Evolutionary conservation across 1,140 invertebrate genomes (phyloP), one percentile per base, ranked within the genome.

Genomic region (Drosophila fuyamai): DNA sequence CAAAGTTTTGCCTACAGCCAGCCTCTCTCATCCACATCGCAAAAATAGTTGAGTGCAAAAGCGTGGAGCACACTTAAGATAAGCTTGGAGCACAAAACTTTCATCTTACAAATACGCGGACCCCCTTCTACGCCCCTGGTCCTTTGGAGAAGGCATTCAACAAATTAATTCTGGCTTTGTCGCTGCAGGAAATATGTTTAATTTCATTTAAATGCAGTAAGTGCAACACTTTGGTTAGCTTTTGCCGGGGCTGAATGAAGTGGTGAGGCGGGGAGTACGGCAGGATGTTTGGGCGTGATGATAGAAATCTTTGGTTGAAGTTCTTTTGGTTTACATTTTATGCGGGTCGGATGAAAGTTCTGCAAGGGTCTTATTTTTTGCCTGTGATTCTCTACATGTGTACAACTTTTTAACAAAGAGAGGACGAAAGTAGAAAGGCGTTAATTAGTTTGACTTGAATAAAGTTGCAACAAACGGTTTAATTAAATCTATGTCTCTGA

Each of bases 161-260:
- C 83, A 86, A 89, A 86, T 86, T 86, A 86, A 86, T 86, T 86
- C 83, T 82, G 81, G 77, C 68, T 72, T 73, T 86, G 79, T 81
- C 54, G 83, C 83, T 86, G 72, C 83, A 86, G 83, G 83, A 86
- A 86, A 88, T 88, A 86, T 86, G 79, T 86, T 86, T 86, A 86
- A 88, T 86, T 86, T 83, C 79, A 86, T 86, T 86, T 86, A 86
- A 86, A 86, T 89, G 83, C 81, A 79, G 79, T 83, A 86, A 86
- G 83, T 86, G 83, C 83, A 86, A 88, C 84, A 83, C 83, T 86
- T 86, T 88, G 83, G 83, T 88, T 88, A 71, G 82, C 79, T 76
- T 54, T 68, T 32, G 27, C 58, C 44, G 18, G 53, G 38, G 29
- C 57, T 59, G 35, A 57, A 71, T 46, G 63, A 36, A 40, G 10